Evolutionary conservation across 2,797 vertebrate genomes (phyloP).

Genomic region (Esox lucius): DNA sequence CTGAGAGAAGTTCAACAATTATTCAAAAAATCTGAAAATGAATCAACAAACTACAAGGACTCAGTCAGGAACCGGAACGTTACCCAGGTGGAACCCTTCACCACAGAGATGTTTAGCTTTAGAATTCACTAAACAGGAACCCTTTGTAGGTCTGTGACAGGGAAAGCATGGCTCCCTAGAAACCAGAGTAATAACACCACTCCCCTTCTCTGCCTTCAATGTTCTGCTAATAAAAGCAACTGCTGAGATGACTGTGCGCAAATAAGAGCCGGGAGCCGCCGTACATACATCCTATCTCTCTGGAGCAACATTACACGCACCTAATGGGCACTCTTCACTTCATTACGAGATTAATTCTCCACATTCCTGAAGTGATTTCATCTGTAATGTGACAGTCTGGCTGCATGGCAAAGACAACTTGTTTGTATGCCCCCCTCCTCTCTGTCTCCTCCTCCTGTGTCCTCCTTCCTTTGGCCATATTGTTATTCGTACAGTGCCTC

Average conservation of each 20-base stretch:
- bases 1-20: constrained; percentile 47
- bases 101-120: constrained; percentile 72
- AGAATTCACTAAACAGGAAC: constrained; percentile 71
- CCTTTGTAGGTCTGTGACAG: constrained; percentile 79
- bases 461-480: constrained; percentile 64
- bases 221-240: constrained; percentile 94
- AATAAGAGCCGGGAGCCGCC: constrained; percentile 90
- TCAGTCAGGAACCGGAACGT: constrained; percentile 57
- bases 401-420: constrained; percentile 87
- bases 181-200: constrained; percentile 91
- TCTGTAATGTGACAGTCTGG: constrained; percentile 91
- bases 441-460: constrained; percentile 31
- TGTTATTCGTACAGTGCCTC: constrained; percentile 69
- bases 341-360: constrained; percentile 99
- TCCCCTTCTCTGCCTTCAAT: constrained; percentile 79
- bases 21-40: constrained; percentile 57
- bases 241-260: constrained; percentile 91
- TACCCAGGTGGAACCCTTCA: constrained; percentile 60
- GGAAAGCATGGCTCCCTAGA: constrained; percentile 90
- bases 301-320: constrained; percentile 94
- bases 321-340: constrained; percentile 93
- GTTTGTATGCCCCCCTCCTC: constrained; percentile 79
- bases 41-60: constrained; percentile 50
- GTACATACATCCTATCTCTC: constrained; percentile 94
- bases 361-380: constrained; percentile 93